Evolutionary conservation across 2,113 vertebrate genomes (phyloP).

Genomic region (Petroica traversi): DNA sequence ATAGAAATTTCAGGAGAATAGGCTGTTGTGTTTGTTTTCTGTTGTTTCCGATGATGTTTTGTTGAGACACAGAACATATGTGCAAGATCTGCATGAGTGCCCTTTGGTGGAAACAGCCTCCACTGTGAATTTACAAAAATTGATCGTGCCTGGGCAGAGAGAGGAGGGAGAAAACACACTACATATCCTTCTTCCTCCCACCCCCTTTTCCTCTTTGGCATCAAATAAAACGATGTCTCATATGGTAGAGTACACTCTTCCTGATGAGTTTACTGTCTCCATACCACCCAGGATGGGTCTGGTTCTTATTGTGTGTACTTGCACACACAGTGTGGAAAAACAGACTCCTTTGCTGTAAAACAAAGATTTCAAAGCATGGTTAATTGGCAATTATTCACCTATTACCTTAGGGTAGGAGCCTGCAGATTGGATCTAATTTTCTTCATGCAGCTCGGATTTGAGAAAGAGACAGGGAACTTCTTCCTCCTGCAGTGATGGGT

Average conservation of each 20-base stretch:
- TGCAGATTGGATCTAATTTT: neutral
- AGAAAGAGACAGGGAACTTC: neutral
- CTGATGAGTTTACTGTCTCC: slow-evolving; percentile 56
- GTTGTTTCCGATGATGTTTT: neutral
- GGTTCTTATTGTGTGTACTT: slow-evolving; percentile 54
- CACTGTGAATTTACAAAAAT: neutral
- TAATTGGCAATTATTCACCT: neutral
- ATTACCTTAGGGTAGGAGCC: neutral
- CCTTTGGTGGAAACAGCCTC: slow-evolving; percentile 30
- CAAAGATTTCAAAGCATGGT: neutral
- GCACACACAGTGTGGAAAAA: neutral
- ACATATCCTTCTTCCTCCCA: neutral
- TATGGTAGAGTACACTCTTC: neutral
- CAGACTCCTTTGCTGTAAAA: neutral
- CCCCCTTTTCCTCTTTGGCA: slow-evolving; percentile 51
- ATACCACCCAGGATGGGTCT: slow-evolving; percentile 69
- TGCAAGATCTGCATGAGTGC: neutral
- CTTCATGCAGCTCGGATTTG: neutral
- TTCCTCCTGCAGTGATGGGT: neutral
- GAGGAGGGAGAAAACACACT: neutral
- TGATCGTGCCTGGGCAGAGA: slow-evolving; percentile 1
- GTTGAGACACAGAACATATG: neutral
- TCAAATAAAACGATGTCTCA: slow-evolving; percentile 34
- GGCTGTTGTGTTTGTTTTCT: neutral
- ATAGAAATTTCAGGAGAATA: neutral